Conservation (phyloP, 2,797 vertebrate genomes). For the Hafferia zeledoni region DNA sequence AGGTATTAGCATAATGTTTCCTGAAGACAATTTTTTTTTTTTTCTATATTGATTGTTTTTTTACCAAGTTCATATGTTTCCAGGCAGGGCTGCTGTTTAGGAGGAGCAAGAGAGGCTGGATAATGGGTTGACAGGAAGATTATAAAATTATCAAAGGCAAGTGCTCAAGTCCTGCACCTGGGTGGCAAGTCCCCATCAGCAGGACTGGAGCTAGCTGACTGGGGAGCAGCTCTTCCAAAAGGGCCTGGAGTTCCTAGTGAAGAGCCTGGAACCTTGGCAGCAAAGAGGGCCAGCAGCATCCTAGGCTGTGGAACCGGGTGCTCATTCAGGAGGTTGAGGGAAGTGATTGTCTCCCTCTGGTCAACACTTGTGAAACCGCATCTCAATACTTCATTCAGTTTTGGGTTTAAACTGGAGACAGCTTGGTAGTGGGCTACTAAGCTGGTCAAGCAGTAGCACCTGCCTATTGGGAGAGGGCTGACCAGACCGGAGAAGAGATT, state of each 20-base stretch:
- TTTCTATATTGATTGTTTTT: neutral
- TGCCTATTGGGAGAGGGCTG: neutral
- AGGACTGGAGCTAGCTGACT: neutral
- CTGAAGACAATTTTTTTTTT: neutral
- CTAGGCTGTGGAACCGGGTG: neutral
- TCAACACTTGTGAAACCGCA: fast-evolving
- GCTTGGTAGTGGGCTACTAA: neutral
- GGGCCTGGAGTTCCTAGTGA: neutral
- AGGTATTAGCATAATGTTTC: neutral
- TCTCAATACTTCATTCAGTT: neutral
- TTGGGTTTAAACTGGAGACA: neutral
- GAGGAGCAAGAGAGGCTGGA: neutral
- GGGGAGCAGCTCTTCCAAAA: neutral
- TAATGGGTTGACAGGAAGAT: neutral
- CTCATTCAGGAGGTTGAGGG: neutral
- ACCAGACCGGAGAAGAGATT: neutral
- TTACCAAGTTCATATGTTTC: neutral
- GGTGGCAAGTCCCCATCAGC: neutral
- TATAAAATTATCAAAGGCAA: neutral
- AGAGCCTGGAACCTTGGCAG: neutral
- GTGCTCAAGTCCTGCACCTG: neutral
- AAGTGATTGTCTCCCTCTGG: neutral
- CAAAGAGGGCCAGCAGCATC: neutral
- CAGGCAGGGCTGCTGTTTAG: neutral
- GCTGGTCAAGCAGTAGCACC: neutral